phyloP scores from a whole-genome alignment of 2,113 vertebrate genomes.

The Ramphastos sulfuratus region DNA sequence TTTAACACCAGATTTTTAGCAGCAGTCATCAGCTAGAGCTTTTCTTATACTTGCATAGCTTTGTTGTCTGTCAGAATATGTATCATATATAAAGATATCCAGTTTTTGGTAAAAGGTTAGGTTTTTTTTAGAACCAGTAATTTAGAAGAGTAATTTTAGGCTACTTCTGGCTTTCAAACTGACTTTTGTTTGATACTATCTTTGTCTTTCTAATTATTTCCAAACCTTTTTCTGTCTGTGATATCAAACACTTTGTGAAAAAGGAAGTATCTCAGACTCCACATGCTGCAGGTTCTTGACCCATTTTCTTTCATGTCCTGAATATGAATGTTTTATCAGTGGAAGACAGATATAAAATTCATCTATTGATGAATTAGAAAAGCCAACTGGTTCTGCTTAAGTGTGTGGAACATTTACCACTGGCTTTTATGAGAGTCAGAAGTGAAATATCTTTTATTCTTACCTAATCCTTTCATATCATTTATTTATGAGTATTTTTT shows the following conservation, averaged over 20 bases:
- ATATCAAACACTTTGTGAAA: constrained; percentile 8
- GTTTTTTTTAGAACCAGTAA: not conserved
- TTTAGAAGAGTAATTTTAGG: not conserved
- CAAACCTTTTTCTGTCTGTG: not conserved
- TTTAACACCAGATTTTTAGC: not conserved
- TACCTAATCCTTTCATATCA: constrained; percentile 11
- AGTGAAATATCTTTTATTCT: not conserved
- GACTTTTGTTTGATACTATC: constrained; percentile 18
- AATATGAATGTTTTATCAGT: constrained; percentile 34
- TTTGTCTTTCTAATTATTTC: constrained; percentile 42
- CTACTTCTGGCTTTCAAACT: not conserved
- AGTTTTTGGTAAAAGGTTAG: not conserved
- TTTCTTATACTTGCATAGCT: not conserved
- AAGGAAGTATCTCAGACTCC: constrained; percentile 22
- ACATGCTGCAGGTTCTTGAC: constrained; percentile 27
- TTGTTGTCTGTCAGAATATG: not conserved
- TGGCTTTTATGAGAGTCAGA: not conserved
- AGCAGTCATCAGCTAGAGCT: not conserved
- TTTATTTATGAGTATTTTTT: not conserved
- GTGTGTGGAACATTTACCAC: constrained; percentile 9
- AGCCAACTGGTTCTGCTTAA: not conserved
- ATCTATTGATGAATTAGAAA: constrained; percentile 37
- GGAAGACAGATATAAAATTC: constrained; percentile 41
- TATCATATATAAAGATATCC: not conserved
- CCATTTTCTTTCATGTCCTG: constrained; percentile 29